A percentile compares a stretch with the other conserved stretches of the same genome.
These are phyloP conservation scores for Onthophagus taurus DNA, from an alignment of 1,140 invertebrate species.

Conservation along the genomic window DNA sequence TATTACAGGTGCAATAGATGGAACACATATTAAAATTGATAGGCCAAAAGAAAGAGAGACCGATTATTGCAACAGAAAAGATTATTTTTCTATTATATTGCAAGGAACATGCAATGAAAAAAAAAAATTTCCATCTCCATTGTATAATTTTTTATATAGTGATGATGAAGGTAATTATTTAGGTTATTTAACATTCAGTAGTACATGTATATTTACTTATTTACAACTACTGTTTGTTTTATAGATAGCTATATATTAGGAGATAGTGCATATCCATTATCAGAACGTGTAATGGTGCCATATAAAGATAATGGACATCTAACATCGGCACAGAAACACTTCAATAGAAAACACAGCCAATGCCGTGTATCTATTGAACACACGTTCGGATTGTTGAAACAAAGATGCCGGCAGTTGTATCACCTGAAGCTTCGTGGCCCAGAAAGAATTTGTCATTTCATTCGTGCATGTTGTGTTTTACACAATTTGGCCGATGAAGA, in stretches of 20 bases:
- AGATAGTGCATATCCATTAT: conserved; percentile 22
- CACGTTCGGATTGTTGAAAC: conserved; percentile 17
- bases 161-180: conserved; percentile 19
- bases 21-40: conserved; percentile 26
- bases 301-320: too few relatives aligned
- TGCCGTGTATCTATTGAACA: conserved; percentile 17
- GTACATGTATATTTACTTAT: conserved; percentile 19
- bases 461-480: conserved; percentile 18
- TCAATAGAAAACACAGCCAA: conserved; percentile 4
- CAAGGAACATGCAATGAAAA: too few relatives aligned
- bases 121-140: too few relatives aligned
- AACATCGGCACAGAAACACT: too few relatives aligned
- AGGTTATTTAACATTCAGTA: conserved; percentile 23
- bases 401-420: conserved; percentile 16
- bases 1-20: conserved; percentile 28
- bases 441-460: conserved; percentile 13
- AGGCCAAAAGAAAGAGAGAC: conserved; percentile 21
- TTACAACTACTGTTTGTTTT: conserved; percentile 18
- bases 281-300: not conserved
- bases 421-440: conserved; percentile 15
- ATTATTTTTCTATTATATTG: conserved; percentile 25
- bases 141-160: too few relatives aligned
- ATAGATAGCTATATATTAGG: conserved; percentile 19
- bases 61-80: conserved; percentile 26
- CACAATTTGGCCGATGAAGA: conserved; percentile 15